Evolutionary conservation across 2,797 vertebrate genomes (phyloP).

Genomic region (Petrocephalus sullivani): DNA sequence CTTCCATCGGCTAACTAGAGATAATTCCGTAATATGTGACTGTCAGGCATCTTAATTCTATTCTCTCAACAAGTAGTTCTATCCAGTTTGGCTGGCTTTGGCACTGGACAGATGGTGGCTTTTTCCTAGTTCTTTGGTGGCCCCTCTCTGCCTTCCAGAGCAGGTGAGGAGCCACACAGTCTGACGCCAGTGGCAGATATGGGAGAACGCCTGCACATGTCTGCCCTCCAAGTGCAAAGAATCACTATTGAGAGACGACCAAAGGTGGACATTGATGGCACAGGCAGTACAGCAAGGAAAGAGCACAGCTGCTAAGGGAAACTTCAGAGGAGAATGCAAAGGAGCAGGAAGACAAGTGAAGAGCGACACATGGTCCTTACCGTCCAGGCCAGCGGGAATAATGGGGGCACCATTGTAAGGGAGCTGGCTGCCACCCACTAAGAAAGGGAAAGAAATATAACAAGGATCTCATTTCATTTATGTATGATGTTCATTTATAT

Average conservation of each 20-base stretch:
- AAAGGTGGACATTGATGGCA: not conserved
- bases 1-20: not conserved
- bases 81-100: not conserved
- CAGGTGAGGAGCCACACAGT: not conserved
- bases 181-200: not conserved
- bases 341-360: not conserved
- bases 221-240: not conserved
- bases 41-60: not conserved
- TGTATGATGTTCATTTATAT: not conserved
- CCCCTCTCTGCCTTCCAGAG: not conserved
- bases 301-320: not conserved
- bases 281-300: not conserved
- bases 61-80: not conserved
- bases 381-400: constrained; percentile 50
- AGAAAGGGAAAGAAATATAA: constrained; percentile 16
- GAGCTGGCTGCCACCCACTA: constrained; percentile 40
- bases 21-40: not conserved
- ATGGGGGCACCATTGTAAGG: constrained; percentile 50
- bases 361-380: constrained; percentile 34
- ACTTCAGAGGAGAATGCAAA: not conserved
- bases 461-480: not conserved
- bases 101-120: not conserved
- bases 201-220: not conserved
- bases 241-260: not conserved
- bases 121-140: not conserved